phyloP scores from a whole-genome alignment of 2,113 vertebrate genomes.

The Bombycilla garrulus region DNA sequence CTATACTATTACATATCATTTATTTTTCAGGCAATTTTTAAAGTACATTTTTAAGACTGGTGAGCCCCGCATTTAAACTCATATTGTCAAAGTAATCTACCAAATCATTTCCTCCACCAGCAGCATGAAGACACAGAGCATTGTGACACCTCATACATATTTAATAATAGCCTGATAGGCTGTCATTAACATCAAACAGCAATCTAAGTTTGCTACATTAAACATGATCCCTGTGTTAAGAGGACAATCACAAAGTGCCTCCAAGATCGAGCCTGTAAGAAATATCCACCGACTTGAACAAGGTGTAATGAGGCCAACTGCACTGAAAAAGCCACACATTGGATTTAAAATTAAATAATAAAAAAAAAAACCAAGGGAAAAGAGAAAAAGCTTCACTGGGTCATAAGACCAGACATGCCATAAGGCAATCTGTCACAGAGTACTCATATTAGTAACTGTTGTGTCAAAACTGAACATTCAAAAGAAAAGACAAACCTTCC shows the following conservation, averaged over 20 bases:
- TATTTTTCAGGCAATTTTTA: background rate
- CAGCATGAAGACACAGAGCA: constrained; percentile 17
- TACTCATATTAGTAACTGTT: constrained; percentile 61
- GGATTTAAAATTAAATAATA: background rate
- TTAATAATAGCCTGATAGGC: constrained; percentile 64
- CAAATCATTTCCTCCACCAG: constrained; percentile 20
- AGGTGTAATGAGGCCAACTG: constrained; percentile 35
- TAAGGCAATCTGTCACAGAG: constrained; percentile 60
- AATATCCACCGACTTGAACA: constrained; percentile 27
- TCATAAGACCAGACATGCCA: constrained; percentile 48
- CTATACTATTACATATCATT: background rate
- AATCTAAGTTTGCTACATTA: constrained; percentile 66
- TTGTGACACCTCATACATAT: constrained; percentile 68
- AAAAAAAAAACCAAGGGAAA: background rate
- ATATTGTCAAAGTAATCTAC: background rate
- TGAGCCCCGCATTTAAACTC: background rate
- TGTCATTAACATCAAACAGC: constrained; percentile 69
- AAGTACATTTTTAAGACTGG: background rate
- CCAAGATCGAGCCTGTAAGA: constrained; percentile 13
- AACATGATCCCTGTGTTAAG: constrained; percentile 60
- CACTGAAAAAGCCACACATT: background rate
- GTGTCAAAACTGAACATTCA: constrained; percentile 60
- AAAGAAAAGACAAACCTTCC: constrained; percentile 65
- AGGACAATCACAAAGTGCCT: constrained; percentile 52
- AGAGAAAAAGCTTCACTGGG: constrained; percentile 27